Evolutionary conservation across 1,140 invertebrate species (phyloP).

Genomic region (Atta cephalotes): DNA sequence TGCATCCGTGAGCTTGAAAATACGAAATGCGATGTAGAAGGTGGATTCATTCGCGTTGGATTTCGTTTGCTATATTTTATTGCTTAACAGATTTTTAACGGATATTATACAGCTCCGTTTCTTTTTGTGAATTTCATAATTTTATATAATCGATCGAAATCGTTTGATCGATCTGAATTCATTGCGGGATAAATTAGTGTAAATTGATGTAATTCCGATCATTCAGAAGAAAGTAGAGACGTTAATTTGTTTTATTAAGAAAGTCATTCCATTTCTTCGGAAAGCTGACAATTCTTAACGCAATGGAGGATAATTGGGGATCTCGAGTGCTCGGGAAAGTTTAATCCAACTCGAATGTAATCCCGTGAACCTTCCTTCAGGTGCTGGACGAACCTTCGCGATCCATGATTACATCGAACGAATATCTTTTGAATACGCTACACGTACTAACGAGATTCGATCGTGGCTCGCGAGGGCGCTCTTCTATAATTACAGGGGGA

Average conservation of each 20-base stretch:
- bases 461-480: conserved; percentile 41
- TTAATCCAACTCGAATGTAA: conserved; percentile 61
- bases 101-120: neutral
- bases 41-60: conserved; percentile 50
- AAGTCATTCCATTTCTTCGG: conserved; percentile 5
- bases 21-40: conserved; percentile 37
- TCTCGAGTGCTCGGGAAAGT: conserved; percentile 45
- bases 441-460: conserved; percentile 52
- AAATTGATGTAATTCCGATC: conserved; percentile 48
- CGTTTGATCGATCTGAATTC: conserved; percentile 22
- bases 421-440: conserved; percentile 47
- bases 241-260: conserved; percentile 48
- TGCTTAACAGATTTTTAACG: neutral
- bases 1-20: conserved; percentile 49
- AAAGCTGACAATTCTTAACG: conserved; percentile 54
- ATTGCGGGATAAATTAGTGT: conserved; percentile 3
- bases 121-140: neutral
- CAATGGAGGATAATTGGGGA: conserved; percentile 50
- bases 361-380: conserved; percentile 36
- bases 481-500: conserved; percentile 54
- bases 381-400: conserved; percentile 32
- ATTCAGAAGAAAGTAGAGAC: conserved; percentile 46
- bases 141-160: neutral
- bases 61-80: neutral
- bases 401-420: conserved; percentile 52